A percentile compares a stretch with the other conserved stretches of the same genome.
These are phyloP conservation scores for Sympetrum striolatum DNA, from an alignment of 2,888 invertebrate genomes.

Conservation along the genomic window DNA sequence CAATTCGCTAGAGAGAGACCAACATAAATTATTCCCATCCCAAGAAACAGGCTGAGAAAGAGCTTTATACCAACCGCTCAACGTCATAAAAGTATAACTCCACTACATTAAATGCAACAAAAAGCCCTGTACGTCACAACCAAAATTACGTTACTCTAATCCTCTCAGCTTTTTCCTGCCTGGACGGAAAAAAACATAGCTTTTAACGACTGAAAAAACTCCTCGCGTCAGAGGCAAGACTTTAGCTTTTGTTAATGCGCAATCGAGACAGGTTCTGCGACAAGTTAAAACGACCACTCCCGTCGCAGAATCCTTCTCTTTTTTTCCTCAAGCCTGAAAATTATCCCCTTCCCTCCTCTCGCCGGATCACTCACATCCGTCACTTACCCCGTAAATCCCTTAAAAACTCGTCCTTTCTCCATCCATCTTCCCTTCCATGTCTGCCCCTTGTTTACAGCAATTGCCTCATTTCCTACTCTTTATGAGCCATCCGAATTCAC, in stretches of 20 bases:
- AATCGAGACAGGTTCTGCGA: not conserved
- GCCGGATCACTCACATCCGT: not conserved
- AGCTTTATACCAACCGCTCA: no score
- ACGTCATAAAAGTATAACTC: no score
- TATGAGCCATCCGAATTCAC: not conserved
- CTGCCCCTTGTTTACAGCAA: constrained; percentile 4
- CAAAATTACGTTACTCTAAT: no score
- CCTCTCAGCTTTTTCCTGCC: no score
- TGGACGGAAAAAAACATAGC: no score
- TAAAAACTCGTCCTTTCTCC: not conserved
- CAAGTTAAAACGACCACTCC: not conserved
- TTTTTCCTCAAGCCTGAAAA: not conserved
- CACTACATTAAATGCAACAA: no score
- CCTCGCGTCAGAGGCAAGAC: not conserved
- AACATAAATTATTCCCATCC: no score
- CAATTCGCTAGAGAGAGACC: no score
- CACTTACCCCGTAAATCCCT: not conserved
- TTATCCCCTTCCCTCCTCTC: not conserved
- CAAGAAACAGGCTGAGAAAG: no score
- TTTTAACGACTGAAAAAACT: not conserved
- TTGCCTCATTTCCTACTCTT: constrained; percentile 15
- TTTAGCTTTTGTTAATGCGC: not conserved
- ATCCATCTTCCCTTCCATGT: not conserved
- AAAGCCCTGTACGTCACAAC: no score
- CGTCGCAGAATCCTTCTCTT: not conserved